Percentiles rank a stretch among this genome's conserved stretches.
Evolutionary conservation across 2,888 invertebrate species (phyloP).

Genomic region (Aromia moschata): DNA sequence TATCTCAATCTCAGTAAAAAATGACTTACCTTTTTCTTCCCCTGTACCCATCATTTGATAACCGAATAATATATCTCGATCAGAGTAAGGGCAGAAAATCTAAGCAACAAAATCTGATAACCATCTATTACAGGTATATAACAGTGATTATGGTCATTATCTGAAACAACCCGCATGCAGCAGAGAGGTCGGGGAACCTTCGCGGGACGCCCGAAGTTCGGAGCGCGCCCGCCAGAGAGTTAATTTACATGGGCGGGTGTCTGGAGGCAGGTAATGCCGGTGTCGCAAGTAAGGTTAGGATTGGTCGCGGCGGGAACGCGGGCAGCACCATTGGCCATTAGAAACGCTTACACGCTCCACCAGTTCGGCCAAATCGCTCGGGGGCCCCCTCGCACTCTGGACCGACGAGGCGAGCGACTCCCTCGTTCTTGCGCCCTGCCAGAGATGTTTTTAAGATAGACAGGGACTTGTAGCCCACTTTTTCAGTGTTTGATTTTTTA

Average conservation of each 20-base stretch:
- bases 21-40: too few relatives aligned
- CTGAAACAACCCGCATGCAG: too few relatives aligned
- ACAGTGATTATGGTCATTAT: too few relatives aligned
- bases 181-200: slow-evolving; percentile 1
- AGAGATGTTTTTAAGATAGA: too few relatives aligned
- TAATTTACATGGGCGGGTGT: slow-evolving; percentile 43
- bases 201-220: background rate
- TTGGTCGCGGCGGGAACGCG: slow-evolving; percentile 47
- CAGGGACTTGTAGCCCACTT: too few relatives aligned
- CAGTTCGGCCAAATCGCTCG: slow-evolving; percentile 42
- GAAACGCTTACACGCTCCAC: slow-evolving; percentile 56
- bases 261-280: slow-evolving; percentile 38
- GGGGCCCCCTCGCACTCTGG: slow-evolving; percentile 14
- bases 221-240: slow-evolving; percentile 22
- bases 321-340: slow-evolving; percentile 53
- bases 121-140: too few relatives aligned
- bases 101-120: too few relatives aligned
- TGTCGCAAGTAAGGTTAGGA: slow-evolving; percentile 36
- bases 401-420: background rate
- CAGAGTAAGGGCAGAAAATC: too few relatives aligned
- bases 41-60: too few relatives aligned
- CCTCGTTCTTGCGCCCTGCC: slow-evolving; percentile 8
- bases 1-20: too few relatives aligned
- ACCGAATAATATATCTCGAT: too few relatives aligned
- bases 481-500: too few relatives aligned